These are phyloP conservation scores for Hecatera dysodea DNA, from an alignment of 2,888 invertebrate genomes.

Conservation along the genomic window DNA sequence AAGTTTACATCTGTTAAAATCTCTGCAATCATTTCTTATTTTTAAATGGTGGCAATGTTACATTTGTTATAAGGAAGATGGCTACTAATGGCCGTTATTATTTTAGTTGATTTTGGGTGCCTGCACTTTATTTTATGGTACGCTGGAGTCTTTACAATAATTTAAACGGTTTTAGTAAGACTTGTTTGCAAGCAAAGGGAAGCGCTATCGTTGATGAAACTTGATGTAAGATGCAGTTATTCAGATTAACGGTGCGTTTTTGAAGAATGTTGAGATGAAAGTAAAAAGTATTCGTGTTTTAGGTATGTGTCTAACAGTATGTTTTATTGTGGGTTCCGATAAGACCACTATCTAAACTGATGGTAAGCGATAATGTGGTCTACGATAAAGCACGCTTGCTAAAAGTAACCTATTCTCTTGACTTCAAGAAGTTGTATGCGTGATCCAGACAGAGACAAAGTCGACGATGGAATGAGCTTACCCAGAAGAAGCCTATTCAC, in stretches of 20 bases:
- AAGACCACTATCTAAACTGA: no score
- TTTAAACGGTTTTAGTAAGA: slow-evolving; percentile 21
- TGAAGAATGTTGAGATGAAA: neutral
- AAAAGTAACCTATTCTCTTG: no score
- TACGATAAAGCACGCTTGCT: no score
- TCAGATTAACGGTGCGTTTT: neutral
- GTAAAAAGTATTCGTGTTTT: no score
- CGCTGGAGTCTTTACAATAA: slow-evolving; percentile 10
- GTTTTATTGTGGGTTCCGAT: no score
- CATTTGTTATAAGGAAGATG: slow-evolving; percentile 50
- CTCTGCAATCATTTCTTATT: slow-evolving; percentile 63
- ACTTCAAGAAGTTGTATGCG: no score
- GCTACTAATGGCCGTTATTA: slow-evolving; percentile 43
- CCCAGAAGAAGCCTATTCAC: no score
- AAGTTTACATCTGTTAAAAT: slow-evolving; percentile 61
- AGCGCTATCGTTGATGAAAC: neutral
- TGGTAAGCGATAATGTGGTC: no score
- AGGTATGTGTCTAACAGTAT: no score
- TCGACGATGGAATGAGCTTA: no score
- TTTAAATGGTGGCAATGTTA: slow-evolving; percentile 46
- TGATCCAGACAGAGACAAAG: no score
- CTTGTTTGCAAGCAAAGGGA: neutral
- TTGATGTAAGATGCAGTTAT: neutral
- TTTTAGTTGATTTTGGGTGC: slow-evolving; percentile 50
- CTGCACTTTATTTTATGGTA: slow-evolving; percentile 37